A percentile compares a stretch with the other conserved stretches of the same genome.
phyloP scores from a whole-genome alignment of 2,113 vertebrate genomes.

The Coregonus clupeaformis region DNA sequence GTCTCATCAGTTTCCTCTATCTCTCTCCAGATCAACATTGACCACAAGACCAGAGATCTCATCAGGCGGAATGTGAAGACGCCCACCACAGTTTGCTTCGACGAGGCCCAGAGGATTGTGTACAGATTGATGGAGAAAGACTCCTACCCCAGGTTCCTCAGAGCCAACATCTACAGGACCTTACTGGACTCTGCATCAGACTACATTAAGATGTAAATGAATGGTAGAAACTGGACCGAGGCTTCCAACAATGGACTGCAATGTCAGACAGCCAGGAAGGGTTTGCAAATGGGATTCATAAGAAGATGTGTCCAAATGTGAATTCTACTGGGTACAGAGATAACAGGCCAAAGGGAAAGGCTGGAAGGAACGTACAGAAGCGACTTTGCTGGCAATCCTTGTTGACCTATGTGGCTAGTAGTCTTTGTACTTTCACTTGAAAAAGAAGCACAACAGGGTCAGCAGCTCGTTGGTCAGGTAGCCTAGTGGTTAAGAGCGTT shows the following conservation, averaged over 20 bases:
- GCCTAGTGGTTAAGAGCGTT: too few relatives aligned
- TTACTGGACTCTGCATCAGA: slow-evolving; percentile 77
- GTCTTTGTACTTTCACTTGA: not conserved
- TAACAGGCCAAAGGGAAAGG: not conserved
- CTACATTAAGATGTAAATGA: slow-evolving; percentile 48
- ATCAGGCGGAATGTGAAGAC: slow-evolving; percentile 75
- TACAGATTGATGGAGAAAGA: slow-evolving; percentile 85
- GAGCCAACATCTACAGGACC: slow-evolving; percentile 82
- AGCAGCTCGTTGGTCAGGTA: too few relatives aligned
- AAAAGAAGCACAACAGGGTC: not conserved
- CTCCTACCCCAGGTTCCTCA: slow-evolving; percentile 84
- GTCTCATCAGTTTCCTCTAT: slow-evolving; percentile 11
- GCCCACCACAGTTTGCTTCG: slow-evolving; percentile 75
- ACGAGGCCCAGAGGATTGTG: slow-evolving; percentile 83
- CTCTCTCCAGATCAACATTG: slow-evolving; percentile 83
- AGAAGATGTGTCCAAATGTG: too few relatives aligned
- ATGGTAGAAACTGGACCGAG: not conserved
- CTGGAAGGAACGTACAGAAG: not conserved
- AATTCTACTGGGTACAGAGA: too few relatives aligned
- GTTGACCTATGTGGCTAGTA: not conserved
- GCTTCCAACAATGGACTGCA: not conserved
- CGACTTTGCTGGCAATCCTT: not conserved
- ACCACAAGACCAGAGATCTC: slow-evolving; percentile 78
- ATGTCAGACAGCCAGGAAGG: not conserved
- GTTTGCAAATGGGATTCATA: too few relatives aligned